A percentile compares a stretch with the other conserved stretches of the same genome.
Evolutionary conservation across 1,140 invertebrate species (phyloP).

Genomic region (Mercenaria mercenaria): DNA sequence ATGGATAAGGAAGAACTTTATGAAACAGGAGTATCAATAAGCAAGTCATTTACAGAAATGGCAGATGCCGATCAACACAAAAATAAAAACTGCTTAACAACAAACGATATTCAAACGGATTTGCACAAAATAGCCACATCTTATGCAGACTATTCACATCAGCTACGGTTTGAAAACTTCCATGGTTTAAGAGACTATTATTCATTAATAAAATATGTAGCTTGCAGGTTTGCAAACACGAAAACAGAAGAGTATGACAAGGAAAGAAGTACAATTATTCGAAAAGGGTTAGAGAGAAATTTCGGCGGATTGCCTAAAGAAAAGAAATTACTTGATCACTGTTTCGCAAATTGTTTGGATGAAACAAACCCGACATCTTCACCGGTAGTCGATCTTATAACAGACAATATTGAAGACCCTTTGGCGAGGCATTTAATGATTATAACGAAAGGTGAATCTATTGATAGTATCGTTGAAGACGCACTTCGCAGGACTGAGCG

Average conservation of each 20-base stretch:
- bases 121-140: constrained; percentile 65
- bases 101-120: neutral
- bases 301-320: constrained; percentile 75
- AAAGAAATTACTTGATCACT: constrained; percentile 35
- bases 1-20: constrained; percentile 73
- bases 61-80: too few species aligned
- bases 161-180: constrained; percentile 71
- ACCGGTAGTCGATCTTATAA: constrained; percentile 51
- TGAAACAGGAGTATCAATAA: constrained; percentile 65
- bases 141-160: constrained; percentile 65
- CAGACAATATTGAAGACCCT: constrained; percentile 71
- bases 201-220: constrained; percentile 69
- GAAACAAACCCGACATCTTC: neutral
- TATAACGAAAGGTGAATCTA: constrained; percentile 72
- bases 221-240: too few species aligned
- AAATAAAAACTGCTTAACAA: neutral
- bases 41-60: constrained; percentile 20
- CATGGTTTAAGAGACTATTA: constrained; percentile 81
- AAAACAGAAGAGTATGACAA: too few species aligned
- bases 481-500: constrained; percentile 45
- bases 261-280: too few species aligned
- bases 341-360: constrained; percentile 11
- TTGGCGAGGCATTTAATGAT: constrained; percentile 73
- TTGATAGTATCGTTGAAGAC: constrained; percentile 69
- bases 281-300: constrained; percentile 70